Evolutionary conservation across 2,113 vertebrate genomes (phyloP).

Genomic region (Phaetusa simplex): DNA sequence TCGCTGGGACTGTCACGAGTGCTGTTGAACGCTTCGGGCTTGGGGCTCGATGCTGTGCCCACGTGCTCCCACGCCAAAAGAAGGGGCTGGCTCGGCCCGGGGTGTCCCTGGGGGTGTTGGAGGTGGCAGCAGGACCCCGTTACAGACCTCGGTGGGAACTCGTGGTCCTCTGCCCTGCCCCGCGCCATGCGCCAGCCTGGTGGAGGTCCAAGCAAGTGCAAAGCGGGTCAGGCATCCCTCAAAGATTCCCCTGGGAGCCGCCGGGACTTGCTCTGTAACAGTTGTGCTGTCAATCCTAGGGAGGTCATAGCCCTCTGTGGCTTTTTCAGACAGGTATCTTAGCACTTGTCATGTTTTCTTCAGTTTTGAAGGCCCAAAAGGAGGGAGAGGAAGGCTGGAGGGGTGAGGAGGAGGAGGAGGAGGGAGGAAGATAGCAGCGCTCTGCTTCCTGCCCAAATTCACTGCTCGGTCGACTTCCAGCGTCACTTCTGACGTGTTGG

Average conservation of each 20-base stretch:
- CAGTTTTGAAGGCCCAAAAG: background rate
- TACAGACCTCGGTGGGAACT: background rate
- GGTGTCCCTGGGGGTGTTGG: background rate
- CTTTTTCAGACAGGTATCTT: background rate
- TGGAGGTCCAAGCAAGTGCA: background rate
- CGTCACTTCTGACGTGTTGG: background rate
- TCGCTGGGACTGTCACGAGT: accelerated
- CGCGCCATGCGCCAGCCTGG: background rate
- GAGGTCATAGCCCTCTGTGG: background rate
- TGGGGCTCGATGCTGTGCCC: accelerated
- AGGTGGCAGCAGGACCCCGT: background rate
- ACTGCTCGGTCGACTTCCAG: accelerated
- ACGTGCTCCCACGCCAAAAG: background rate
- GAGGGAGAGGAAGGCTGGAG: background rate
- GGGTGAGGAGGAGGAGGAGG: background rate
- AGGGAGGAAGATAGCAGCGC: background rate
- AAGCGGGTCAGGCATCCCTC: background rate
- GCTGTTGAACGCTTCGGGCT: accelerated
- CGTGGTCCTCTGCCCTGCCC: background rate
- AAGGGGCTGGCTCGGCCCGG: background rate
- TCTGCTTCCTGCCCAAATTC: background rate
- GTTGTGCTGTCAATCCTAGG: background rate
- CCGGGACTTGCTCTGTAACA: background rate
- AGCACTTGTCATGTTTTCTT: background rate
- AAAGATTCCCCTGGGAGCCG: background rate